These are phyloP conservation scores for Choristoneura fumiferana DNA, from an alignment of 1,140 invertebrate genomes.

Conservation along the genomic window DNA sequence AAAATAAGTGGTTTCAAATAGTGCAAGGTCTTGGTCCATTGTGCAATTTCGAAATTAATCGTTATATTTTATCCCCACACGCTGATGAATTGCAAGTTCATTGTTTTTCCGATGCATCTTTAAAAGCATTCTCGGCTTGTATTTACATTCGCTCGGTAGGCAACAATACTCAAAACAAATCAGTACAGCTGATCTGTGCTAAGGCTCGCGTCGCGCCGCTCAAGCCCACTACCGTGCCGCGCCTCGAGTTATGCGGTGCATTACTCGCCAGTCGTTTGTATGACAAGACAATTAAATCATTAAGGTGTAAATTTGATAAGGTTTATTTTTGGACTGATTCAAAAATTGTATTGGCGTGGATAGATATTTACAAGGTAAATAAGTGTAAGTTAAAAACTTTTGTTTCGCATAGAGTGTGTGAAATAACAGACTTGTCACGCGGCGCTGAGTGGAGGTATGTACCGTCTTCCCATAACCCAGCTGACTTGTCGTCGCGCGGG, in stretches of 20 bases:
- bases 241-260: conserved; percentile 35
- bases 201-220: neutral
- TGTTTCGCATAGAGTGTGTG: too few relatives aligned
- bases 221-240: conserved; percentile 36
- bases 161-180: neutral
- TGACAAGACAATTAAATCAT: neutral
- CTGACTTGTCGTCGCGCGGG: neutral
- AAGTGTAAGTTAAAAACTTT: too few relatives aligned
- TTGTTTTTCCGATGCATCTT: neutral
- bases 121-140: neutral
- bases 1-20: neutral
- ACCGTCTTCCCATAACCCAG: neutral
- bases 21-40: neutral
- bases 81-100: neutral
- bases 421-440: too few relatives aligned
- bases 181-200: neutral
- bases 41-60: neutral
- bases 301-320: neutral
- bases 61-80: neutral
- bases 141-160: neutral
- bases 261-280: neutral
- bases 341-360: too few relatives aligned
- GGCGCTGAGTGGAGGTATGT: neutral
- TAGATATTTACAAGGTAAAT: too few relatives aligned
- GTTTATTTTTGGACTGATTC: too few relatives aligned